phyloP scores from a whole-genome alignment of 2,113 vertebrate genomes.

The Seriola rivoliana region DNA sequence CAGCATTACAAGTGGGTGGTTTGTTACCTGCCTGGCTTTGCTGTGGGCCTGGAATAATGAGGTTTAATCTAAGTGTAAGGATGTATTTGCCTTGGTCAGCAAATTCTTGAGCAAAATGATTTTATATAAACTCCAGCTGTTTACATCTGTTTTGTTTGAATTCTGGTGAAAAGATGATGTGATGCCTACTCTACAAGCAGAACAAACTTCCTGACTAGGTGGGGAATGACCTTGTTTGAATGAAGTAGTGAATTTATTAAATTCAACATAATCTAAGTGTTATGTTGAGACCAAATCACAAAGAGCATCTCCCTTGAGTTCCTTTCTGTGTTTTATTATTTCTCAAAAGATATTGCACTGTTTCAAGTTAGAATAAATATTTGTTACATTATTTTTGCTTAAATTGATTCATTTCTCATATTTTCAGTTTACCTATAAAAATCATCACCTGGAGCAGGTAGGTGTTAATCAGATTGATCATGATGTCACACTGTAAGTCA shows the following conservation, averaged over 20 bases:
- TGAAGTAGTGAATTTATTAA: neutral
- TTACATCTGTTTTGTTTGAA: slow-evolving; percentile 16
- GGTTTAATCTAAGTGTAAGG: slow-evolving; percentile 19
- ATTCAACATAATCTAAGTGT: neutral
- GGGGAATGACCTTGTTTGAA: neutral
- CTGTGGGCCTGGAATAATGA: slow-evolving; percentile 18
- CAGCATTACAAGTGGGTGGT: slow-evolving; percentile 19
- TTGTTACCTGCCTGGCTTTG: slow-evolving; percentile 12
- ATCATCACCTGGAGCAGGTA: neutral
- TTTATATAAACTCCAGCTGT: slow-evolving; percentile 15
- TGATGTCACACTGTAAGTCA: neutral
- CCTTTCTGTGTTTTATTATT: neutral
- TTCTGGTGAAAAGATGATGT: neutral
- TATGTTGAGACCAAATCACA: too few species aligned
- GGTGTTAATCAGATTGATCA: neutral
- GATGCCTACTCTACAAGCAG: neutral
- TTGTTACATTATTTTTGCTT: neutral
- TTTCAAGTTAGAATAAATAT: neutral
- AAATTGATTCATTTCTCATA: neutral
- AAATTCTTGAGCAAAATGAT: slow-evolving; percentile 41
- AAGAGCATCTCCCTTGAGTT: neutral
- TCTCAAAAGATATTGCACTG: neutral
- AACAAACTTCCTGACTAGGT: neutral
- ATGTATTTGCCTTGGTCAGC: slow-evolving; percentile 36
- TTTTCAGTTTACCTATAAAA: neutral